Percentiles rank a stretch among this genome's conserved stretches.
Conservation (phyloP, 1,140 invertebrate genomes). For the Brachionus rubens region DNA sequence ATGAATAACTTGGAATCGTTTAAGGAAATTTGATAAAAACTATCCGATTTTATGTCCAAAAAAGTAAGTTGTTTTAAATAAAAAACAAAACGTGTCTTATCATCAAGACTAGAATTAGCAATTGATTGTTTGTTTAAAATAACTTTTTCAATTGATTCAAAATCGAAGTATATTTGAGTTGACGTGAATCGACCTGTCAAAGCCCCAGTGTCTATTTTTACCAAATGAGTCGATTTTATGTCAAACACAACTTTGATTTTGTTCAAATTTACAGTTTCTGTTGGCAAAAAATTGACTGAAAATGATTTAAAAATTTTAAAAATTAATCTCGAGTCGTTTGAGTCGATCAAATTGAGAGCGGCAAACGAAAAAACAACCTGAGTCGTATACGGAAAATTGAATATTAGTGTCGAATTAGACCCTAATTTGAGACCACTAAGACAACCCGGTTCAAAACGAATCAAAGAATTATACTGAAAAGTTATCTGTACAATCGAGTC, state of each 20-base stretch:
- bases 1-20: background rate
- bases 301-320: background rate
- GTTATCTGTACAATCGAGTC: too few relatives aligned
- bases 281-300: background rate
- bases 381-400: too few relatives aligned
- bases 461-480: too few relatives aligned
- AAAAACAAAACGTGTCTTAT: background rate
- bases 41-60: conserved; percentile 8
- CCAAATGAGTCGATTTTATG: conserved; percentile 14
- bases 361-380: too few relatives aligned
- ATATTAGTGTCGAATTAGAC: too few relatives aligned
- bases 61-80: conserved; percentile 2
- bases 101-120: background rate
- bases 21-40: background rate
- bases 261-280: background rate
- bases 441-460: too few relatives aligned
- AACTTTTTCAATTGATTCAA: conserved; percentile 5
- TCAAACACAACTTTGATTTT: background rate
- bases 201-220: background rate
- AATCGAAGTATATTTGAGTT: background rate
- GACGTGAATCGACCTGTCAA: background rate
- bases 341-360: too few relatives aligned
- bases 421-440: too few relatives aligned
- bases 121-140: background rate
- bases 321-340: too few relatives aligned